Evolutionary conservation across 2,888 invertebrate species (phyloP).

Genomic region (Leptura quadrifasciata): DNA sequence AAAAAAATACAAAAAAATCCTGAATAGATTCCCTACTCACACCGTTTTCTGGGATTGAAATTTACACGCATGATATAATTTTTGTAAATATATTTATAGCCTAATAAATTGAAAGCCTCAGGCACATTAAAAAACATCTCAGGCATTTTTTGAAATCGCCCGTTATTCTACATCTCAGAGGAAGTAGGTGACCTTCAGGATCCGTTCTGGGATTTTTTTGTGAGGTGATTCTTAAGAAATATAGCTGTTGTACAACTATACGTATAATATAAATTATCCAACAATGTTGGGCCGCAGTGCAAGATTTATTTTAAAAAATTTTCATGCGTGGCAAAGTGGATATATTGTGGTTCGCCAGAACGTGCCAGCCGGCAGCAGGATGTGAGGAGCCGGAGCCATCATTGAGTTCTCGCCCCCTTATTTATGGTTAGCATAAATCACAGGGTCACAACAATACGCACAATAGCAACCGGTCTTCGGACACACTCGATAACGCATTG

Average conservation of each 20-base stretch:
- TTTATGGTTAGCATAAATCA: conserved; percentile 67
- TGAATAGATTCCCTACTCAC: no score
- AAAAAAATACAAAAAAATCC: no score
- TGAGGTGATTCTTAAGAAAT: conserved; percentile 5
- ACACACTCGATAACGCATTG: conserved; percentile 65
- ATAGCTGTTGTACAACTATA: conserved; percentile 17
- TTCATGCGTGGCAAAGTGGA: conserved; percentile 34
- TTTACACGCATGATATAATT: not conserved
- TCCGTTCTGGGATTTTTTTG: not conserved
- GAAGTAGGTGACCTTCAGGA: conserved; percentile 18
- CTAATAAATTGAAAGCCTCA: not conserved
- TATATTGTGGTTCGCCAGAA: conserved; percentile 24
- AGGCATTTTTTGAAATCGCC: conserved; percentile 3
- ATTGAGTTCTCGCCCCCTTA: conserved; percentile 67
- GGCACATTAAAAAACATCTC: not conserved
- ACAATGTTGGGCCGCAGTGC: conserved; percentile 12
- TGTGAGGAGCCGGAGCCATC: conserved; percentile 62
- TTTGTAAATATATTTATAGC: not conserved
- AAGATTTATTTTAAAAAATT: conserved; percentile 35
- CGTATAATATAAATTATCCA: conserved; percentile 18
- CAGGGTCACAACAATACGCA: conserved; percentile 67
- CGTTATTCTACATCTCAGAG: not conserved
- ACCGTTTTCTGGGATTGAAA: not conserved
- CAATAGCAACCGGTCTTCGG: conserved; percentile 63
- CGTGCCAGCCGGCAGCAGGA: conserved; percentile 44